Percentiles rank a stretch among this genome's conserved stretches.
Evolutionary conservation across 2,797 vertebrate species (phyloP).

Genomic region (Balearica regulorum): DNA sequence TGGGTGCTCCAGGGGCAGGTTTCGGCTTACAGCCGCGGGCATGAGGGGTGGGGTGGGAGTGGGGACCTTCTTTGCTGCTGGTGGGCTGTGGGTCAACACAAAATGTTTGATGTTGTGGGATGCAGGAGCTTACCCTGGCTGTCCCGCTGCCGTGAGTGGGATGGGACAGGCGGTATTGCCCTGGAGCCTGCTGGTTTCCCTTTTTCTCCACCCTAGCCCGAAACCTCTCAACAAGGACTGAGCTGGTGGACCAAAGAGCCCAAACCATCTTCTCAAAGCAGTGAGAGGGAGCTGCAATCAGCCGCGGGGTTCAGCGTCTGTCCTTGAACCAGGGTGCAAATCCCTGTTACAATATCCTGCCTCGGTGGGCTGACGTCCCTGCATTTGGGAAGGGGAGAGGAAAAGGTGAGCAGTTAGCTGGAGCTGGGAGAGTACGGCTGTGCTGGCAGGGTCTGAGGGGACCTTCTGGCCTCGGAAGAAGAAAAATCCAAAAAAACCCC

Average conservation of each 20-base stretch:
- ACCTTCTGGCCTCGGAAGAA: neutral
- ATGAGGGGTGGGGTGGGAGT: neutral
- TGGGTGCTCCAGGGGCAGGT: too few relatives aligned
- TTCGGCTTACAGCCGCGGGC: neutral
- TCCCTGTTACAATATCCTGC: rapidly evolving
- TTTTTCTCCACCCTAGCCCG: neutral
- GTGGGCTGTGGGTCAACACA: neutral
- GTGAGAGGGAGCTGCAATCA: neutral
- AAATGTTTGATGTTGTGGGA: neutral
- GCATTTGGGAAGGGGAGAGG: neutral
- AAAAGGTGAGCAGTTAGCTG: neutral
- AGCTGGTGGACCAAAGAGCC: neutral
- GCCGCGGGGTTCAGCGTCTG: rapidly evolving
- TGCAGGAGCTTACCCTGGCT: neutral
- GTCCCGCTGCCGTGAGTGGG: rapidly evolving
- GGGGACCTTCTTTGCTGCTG: neutral
- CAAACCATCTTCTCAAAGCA: neutral
- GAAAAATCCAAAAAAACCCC: neutral
- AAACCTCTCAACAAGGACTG: neutral
- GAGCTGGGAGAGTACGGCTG: neutral
- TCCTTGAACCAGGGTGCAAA: neutral
- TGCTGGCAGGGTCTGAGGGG: neutral
- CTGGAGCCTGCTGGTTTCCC: neutral
- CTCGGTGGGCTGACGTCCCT: neutral
- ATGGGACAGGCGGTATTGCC: neutral